These are phyloP conservation scores for Dipodomys stephensi DNA, from an alignment of 2,113 vertebrate genomes.

Conservation along the genomic window DNA sequence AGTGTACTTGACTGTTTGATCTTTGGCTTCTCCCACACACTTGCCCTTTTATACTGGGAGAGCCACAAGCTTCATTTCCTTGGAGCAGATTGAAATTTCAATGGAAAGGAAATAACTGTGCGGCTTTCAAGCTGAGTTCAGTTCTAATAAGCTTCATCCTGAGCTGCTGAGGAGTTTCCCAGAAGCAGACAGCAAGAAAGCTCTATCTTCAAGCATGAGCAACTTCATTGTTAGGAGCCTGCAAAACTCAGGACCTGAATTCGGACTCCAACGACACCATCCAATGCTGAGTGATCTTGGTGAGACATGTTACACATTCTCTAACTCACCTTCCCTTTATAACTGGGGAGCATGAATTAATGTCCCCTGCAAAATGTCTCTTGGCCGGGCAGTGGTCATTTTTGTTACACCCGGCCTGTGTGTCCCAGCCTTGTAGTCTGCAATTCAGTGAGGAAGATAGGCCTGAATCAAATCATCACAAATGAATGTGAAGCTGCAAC, in stretches of 20 bases:
- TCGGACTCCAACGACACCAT: not conserved
- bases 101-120: conserved; percentile 65
- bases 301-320: not conserved
- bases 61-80: conserved; percentile 71
- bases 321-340: not conserved
- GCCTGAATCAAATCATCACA: not conserved
- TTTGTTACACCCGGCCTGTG: not conserved
- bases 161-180: not conserved
- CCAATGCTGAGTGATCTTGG: not conserved
- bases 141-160: conserved; percentile 25
- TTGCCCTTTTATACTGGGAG: conserved; percentile 73
- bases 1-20: conserved; percentile 72
- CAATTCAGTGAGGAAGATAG: not conserved
- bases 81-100: conserved; percentile 75
- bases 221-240: not conserved
- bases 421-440: not conserved
- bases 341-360: not conserved
- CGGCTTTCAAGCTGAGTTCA: conserved; percentile 70
- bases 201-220: not conserved
- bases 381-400: not conserved
- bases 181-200: not conserved
- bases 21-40: conserved; percentile 64
- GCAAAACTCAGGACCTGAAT: not conserved
- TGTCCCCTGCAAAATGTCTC: not conserved
- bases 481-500: not conserved